phyloP scores from a whole-genome alignment of 2,888 invertebrate genomes.

The Drosophila gaucha region DNA sequence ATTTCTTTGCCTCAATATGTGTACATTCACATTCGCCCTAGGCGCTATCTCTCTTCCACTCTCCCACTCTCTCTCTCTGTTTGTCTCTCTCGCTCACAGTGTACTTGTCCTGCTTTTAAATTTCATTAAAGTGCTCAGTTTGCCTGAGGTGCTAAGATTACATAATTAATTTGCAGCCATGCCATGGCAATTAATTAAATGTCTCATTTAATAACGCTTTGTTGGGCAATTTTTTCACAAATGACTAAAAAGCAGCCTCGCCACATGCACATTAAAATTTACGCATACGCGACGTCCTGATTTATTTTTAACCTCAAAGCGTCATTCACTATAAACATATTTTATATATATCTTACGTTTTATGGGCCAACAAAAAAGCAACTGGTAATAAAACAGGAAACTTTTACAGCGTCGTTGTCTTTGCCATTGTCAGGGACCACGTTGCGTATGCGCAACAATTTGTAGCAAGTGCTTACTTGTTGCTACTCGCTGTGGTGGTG shows the following conservation, averaged over 20 bases:
- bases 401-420: slow-evolving; percentile 48
- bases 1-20: slow-evolving; percentile 55
- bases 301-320: slow-evolving; percentile 79
- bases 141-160: slow-evolving; percentile 77
- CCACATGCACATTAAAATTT: slow-evolving; percentile 34
- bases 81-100: neutral
- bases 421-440: slow-evolving; percentile 34
- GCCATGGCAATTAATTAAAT: slow-evolving; percentile 78
- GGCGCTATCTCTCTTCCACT: slow-evolving; percentile 16
- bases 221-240: slow-evolving; percentile 74
- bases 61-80: neutral
- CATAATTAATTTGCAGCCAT: slow-evolving; percentile 76
- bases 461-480: slow-evolving; percentile 57
- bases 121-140: slow-evolving; percentile 65
- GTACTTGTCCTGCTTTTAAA: slow-evolving; percentile 47
- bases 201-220: slow-evolving; percentile 81
- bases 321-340: slow-evolving; percentile 72
- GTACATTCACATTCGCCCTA: slow-evolving; percentile 33
- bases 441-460: slow-evolving; percentile 79
- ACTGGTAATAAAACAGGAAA: slow-evolving; percentile 24
- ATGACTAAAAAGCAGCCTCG: slow-evolving; percentile 66
- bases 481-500: slow-evolving; percentile 37
- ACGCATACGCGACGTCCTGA: slow-evolving; percentile 65
- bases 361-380: slow-evolving; percentile 51
- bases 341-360: slow-evolving; percentile 46